phyloP scores from a whole-genome alignment of 2,888 invertebrate genomes.

The Erannis defoliaria region DNA sequence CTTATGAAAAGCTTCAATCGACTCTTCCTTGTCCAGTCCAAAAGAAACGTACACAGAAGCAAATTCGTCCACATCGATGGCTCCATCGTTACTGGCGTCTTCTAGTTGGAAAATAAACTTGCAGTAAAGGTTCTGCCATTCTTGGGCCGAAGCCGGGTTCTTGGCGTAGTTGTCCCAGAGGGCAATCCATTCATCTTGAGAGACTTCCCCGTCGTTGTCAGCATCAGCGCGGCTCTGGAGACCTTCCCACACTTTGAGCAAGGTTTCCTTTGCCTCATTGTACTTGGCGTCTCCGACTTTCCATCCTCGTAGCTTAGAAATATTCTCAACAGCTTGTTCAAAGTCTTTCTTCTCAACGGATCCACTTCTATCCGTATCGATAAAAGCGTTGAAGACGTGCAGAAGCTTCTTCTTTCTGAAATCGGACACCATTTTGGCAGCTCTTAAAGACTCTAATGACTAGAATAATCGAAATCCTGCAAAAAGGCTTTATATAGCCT shows the following conservation, averaged over 20 bases:
- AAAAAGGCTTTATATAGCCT: constrained; percentile 51
- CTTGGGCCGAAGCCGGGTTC: constrained; percentile 90
- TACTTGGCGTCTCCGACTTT: constrained; percentile 90
- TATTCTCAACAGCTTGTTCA: constrained; percentile 93
- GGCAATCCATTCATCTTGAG: constrained; percentile 94
- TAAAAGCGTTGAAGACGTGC: constrained; percentile 95
- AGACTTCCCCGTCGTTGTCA: constrained; percentile 94
- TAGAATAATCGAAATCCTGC: constrained; percentile 19
- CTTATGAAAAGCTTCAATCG: constrained; percentile 91
- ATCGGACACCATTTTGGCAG: constrained; percentile 89
- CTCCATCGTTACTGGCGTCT: constrained; percentile 92
- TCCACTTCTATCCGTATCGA: constrained; percentile 95
- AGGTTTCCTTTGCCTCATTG: constrained; percentile 90
- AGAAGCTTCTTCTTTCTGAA: constrained; percentile 96
- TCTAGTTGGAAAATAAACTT: constrained; percentile 95
- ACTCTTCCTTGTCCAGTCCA: constrained; percentile 91
- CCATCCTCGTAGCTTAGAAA: constrained; percentile 93
- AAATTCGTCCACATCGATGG: constrained; percentile 94
- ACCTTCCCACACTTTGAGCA: constrained; percentile 94
- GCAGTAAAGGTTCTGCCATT: constrained; percentile 95
- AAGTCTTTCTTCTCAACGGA: constrained; percentile 95
- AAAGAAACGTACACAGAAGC: constrained; percentile 93
- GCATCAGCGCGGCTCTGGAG: constrained; percentile 93
- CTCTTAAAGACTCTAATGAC: constrained; percentile 32
- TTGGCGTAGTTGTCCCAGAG: constrained; percentile 95